These are phyloP conservation scores for Centropus bengalensis DNA, from an alignment of 2,113 vertebrate species.

Conservation along the genomic window DNA sequence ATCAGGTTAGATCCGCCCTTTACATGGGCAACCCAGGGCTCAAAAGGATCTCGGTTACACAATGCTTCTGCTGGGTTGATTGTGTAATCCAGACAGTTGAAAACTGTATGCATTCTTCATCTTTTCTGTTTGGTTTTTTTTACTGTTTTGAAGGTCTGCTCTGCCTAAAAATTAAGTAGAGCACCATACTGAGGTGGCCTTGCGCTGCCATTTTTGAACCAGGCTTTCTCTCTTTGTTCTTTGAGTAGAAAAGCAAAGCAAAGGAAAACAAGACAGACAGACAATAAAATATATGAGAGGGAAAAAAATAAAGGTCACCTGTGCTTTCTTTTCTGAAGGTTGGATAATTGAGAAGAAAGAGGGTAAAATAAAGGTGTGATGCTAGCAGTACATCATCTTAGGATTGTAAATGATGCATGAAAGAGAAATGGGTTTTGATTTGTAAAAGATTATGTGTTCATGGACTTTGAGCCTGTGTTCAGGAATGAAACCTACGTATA, in stretches of 20 bases:
- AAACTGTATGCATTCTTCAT: background rate
- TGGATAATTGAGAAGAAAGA: background rate
- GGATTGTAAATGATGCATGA: constrained; percentile 29
- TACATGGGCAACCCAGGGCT: background rate
- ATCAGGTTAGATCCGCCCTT: background rate
- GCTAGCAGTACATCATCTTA: constrained; percentile 18
- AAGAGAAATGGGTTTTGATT: constrained; percentile 50
- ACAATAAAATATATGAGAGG: background rate
- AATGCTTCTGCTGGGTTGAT: background rate
- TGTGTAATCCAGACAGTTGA: background rate
- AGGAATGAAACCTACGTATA: constrained; percentile 21
- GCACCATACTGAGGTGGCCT: background rate
- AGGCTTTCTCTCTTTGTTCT: background rate
- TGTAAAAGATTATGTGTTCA: constrained; percentile 52
- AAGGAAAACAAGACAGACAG: background rate
- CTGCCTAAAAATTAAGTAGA: background rate
- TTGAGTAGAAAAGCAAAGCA: background rate
- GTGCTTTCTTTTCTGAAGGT: constrained; percentile 33
- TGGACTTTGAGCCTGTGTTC: constrained; percentile 25
- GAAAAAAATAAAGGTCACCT: constrained; percentile 16
- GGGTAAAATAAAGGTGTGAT: constrained; percentile 43
- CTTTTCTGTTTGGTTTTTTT: background rate
- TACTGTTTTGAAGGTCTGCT: background rate
- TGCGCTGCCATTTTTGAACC: background rate
- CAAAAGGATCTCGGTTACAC: background rate